Conservation (phyloP, 2,113 vertebrate species). For the Microcebus jonahi region DNA sequence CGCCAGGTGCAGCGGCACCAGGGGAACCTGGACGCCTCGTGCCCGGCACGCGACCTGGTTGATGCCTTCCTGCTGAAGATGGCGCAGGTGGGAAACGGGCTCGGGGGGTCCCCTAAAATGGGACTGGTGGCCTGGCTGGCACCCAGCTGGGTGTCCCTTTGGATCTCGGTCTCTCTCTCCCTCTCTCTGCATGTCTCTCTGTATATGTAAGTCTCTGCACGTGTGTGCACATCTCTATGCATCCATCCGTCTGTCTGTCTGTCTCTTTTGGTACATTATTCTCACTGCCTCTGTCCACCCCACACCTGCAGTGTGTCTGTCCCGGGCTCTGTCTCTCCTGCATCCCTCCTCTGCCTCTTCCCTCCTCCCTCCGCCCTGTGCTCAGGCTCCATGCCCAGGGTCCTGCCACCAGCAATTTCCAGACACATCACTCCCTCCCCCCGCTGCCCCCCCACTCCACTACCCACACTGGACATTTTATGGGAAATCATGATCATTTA, state of each 20-base stretch:
- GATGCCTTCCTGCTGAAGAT: constrained; percentile 76
- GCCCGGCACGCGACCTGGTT: neutral
- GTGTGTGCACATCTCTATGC: neutral
- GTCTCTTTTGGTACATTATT: neutral
- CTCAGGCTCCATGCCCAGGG: neutral
- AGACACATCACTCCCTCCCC: neutral
- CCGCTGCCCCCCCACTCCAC: too few relatives aligned
- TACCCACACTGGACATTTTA: neutral
- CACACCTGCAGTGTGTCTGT: neutral
- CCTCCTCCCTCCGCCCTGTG: neutral
- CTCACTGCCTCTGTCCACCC: neutral
- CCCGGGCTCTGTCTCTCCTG: neutral
- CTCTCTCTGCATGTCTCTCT: neutral
- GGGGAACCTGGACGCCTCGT: neutral
- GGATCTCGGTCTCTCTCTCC: neutral
- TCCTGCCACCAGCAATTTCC: neutral
- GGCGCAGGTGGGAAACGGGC: constrained; percentile 49
- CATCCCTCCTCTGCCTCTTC: neutral
- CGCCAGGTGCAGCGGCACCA: constrained; percentile 47
- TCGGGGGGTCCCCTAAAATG: neutral
- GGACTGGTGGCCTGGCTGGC: neutral
- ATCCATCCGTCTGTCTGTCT: neutral
- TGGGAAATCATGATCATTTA: neutral
- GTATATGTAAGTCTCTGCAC: neutral
- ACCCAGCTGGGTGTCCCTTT: neutral